phyloP scores from a whole-genome alignment of 1,140 invertebrate genomes.

The Neelides sp. region DNA sequence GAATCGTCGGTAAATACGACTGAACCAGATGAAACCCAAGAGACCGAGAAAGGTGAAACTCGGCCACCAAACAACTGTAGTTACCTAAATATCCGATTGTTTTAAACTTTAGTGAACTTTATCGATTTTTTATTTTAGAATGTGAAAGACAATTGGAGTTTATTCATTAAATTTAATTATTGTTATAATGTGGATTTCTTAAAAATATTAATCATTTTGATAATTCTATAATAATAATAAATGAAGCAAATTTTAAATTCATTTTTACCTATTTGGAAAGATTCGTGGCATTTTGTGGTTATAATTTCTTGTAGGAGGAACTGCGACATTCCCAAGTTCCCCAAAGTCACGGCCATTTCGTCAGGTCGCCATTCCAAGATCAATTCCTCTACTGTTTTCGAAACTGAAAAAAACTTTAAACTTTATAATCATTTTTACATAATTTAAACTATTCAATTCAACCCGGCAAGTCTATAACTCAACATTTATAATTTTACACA shows the following conservation, averaged over 20 bases:
- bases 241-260: no score
- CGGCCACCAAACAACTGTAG: slow-evolving; percentile 45
- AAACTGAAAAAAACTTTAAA: slow-evolving; percentile 38
- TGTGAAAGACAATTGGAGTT: no score
- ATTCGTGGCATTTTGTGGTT: slow-evolving; percentile 37
- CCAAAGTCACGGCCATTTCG: slow-evolving; percentile 40
- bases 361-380: slow-evolving; percentile 39
- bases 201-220: no score
- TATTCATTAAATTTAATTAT: no score
- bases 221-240: no score
- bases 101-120: not conserved
- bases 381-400: slow-evolving; percentile 42
- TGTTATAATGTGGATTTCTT: no score
- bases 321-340: slow-evolving; percentile 41
- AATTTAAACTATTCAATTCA: no score
- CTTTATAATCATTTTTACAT: no score
- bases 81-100: slow-evolving; percentile 39
- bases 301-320: slow-evolving; percentile 40
- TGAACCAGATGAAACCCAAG: slow-evolving; percentile 50
- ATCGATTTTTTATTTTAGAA: not conserved
- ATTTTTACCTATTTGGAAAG: slow-evolving; percentile 42
- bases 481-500: no score
- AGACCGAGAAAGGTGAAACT: slow-evolving; percentile 43
- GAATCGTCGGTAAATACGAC: slow-evolving; percentile 48
- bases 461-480: no score